These are phyloP conservation scores for Macrosteles quadrilineatus DNA, from an alignment of 1,140 invertebrate genomes.

Conservation along the genomic window DNA sequence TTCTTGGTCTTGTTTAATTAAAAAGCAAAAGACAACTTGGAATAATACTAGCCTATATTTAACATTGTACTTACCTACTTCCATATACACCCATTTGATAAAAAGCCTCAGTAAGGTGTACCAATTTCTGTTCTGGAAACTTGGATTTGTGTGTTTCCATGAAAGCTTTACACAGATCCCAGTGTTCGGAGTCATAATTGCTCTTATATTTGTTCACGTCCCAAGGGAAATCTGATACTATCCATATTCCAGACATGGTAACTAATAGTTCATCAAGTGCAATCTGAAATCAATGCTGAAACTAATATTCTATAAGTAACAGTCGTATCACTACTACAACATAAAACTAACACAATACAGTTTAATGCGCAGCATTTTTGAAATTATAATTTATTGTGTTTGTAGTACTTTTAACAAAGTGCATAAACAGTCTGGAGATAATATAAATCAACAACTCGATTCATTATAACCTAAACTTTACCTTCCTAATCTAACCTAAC, in stretches of 20 bases:
- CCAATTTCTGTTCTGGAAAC: background rate
- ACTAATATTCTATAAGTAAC: too few relatives aligned
- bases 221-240: background rate
- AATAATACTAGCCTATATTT: background rate
- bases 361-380: too few relatives aligned
- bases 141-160: slow-evolving; percentile 3
- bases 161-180: background rate
- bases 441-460: too few relatives aligned
- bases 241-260: background rate
- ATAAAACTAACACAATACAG: too few relatives aligned
- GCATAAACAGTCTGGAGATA: too few relatives aligned
- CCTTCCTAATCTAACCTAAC: too few relatives aligned
- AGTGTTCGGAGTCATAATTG: slow-evolving; percentile 8
- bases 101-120: background rate
- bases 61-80: background rate
- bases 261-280: background rate
- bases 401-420: too few relatives aligned
- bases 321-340: too few relatives aligned
- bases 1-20: background rate
- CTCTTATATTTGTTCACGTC: slow-evolving; percentile 1
- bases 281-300: background rate
- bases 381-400: too few relatives aligned
- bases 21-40: background rate
- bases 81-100: slow-evolving; percentile 1
- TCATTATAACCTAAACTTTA: too few relatives aligned